Percentiles rank a stretch among this genome's conserved stretches.
phyloP scores from a whole-genome alignment of 2,888 invertebrate genomes.

The Trichogramma evanescens region DNA sequence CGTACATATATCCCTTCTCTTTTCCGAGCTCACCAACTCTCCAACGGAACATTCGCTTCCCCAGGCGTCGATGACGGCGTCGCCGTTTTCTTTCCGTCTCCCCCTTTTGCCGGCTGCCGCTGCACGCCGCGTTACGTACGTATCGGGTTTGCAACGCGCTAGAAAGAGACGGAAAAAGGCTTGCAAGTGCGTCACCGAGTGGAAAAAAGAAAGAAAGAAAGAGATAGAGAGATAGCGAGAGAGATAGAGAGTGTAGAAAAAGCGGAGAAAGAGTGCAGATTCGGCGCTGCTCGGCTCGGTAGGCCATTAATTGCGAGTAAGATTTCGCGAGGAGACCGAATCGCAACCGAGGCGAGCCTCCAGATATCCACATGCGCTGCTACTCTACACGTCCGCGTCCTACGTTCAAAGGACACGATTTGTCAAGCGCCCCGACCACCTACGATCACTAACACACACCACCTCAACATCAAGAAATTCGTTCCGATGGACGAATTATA shows the following conservation, averaged over 20 bases:
- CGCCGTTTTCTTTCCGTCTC: not conserved
- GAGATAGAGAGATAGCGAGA: conserved; percentile 2
- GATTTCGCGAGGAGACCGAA: too few relatives aligned
- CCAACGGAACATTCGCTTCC: too few relatives aligned
- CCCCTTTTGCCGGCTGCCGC: conserved; percentile 8
- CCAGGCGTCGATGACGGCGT: too few relatives aligned
- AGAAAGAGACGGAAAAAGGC: not conserved
- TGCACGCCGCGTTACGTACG: too few relatives aligned
- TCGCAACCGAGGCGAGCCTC: not conserved
- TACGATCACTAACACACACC: too few relatives aligned
- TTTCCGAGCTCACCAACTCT: too few relatives aligned
- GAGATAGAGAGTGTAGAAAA: conserved; percentile 5
- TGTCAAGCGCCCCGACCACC: too few relatives aligned
- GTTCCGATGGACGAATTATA: too few relatives aligned
- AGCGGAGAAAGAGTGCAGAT: not conserved
- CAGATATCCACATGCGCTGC: not conserved
- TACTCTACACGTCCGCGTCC: conserved; percentile 15
- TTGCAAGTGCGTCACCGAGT: not conserved
- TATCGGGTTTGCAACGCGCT: not conserved
- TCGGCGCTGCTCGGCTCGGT: not conserved
- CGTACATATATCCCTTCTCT: too few relatives aligned
- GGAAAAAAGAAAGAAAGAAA: not conserved
- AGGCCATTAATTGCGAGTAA: not conserved
- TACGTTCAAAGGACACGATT: conserved; percentile 13
- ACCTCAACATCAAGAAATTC: too few relatives aligned